Conservation (phyloP, 2,888 invertebrate genomes). For the Athrips mouffetella region DNA sequence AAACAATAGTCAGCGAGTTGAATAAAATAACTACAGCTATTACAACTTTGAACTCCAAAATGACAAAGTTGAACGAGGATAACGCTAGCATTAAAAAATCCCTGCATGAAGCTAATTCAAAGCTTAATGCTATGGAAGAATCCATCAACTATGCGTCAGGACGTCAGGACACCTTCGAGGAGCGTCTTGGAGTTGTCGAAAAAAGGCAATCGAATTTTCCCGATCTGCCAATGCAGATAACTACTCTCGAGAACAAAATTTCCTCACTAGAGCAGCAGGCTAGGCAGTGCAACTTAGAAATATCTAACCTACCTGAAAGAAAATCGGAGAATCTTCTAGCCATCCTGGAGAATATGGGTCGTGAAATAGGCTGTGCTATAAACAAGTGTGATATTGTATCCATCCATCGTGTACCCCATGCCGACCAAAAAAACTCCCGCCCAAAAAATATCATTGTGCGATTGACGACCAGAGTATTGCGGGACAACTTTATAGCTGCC, state of each 20-base stretch:
- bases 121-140: background rate
- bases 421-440: background rate
- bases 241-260: slow-evolving; percentile 12
- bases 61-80: background rate
- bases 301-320: slow-evolving; percentile 22
- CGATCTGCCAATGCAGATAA: background rate
- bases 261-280: slow-evolving; percentile 20
- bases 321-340: too few relatives aligned
- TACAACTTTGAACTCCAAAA: background rate
- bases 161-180: background rate
- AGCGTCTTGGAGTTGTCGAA: background rate
- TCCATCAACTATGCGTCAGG: background rate
- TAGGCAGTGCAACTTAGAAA: slow-evolving; percentile 19
- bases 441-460: slow-evolving; percentile 15
- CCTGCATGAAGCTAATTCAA: background rate
- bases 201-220: background rate
- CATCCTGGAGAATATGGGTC: too few relatives aligned
- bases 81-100: background rate
- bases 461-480: slow-evolving; percentile 9
- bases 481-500: slow-evolving; percentile 14
- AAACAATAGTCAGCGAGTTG: background rate
- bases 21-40: background rate
- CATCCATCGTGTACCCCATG: slow-evolving; percentile 12
- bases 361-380: slow-evolving; percentile 9
- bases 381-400: slow-evolving; percentile 1